These are phyloP conservation scores for Podarcis muralis DNA, from an alignment of 2,113 vertebrate species.

Conservation along the genomic window DNA sequence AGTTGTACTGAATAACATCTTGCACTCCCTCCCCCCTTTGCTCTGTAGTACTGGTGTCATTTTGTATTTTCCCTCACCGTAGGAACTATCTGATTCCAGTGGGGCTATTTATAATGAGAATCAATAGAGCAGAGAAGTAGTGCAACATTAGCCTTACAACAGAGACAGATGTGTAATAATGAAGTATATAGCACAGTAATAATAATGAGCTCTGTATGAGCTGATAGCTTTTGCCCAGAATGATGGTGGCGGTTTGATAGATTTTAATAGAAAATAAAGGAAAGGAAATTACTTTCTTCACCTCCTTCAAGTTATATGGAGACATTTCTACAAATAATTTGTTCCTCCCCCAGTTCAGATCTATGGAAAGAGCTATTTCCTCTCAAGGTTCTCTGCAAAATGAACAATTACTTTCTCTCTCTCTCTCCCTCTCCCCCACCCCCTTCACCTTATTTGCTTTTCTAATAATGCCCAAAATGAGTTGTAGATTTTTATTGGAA, in stretches of 20 bases:
- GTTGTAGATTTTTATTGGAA: slow-evolving; percentile 48
- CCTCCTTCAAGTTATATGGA: slow-evolving; percentile 65
- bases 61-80: slow-evolving; percentile 46
- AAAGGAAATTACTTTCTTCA: slow-evolving; percentile 74
- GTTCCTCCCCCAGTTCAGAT: slow-evolving; percentile 55
- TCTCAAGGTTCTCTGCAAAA: slow-evolving; percentile 69
- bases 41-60: slow-evolving; percentile 23
- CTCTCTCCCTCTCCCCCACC: neutral
- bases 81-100: slow-evolving; percentile 47
- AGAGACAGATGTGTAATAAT: slow-evolving; percentile 63
- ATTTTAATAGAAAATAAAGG: slow-evolving; percentile 71
- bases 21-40: slow-evolving; percentile 6
- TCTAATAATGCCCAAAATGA: slow-evolving; percentile 44
- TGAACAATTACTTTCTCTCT: slow-evolving; percentile 50
- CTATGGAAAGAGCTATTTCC: slow-evolving; percentile 72
- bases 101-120: slow-evolving; percentile 63
- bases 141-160: slow-evolving; percentile 65
- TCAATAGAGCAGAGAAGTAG: slow-evolving; percentile 61
- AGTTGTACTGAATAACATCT: slow-evolving; percentile 36
- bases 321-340: slow-evolving; percentile 72
- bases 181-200: slow-evolving; percentile 58
- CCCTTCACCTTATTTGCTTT: slow-evolving; percentile 35
- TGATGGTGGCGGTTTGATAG: slow-evolving; percentile 67
- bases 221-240: slow-evolving; percentile 66
- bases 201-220: slow-evolving; percentile 72